These are phyloP conservation scores for Heloderma charlesbogerti DNA, from an alignment of 2,113 vertebrate genomes.

Conservation along the genomic window DNA sequence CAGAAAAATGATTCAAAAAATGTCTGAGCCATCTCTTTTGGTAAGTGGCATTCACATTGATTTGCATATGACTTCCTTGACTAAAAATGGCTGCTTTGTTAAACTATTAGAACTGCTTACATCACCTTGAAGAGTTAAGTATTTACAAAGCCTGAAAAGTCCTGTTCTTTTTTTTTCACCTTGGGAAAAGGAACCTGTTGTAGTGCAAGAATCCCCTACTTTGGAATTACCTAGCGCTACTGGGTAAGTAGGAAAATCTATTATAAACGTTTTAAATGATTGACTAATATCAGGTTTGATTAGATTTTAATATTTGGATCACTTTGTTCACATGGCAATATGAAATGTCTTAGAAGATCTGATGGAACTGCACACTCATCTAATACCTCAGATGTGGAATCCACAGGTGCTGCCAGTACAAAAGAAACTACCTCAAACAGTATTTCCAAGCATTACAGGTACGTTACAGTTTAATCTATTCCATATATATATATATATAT, in stretches of 20 bases:
- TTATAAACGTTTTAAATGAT: neutral
- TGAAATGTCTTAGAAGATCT: conserved; percentile 77
- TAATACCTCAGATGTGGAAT: conserved; percentile 94
- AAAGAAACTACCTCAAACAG: conserved; percentile 99
- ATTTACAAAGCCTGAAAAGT: conserved; percentile 19
- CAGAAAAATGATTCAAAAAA: conserved; percentile 85
- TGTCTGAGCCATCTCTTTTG: conserved; percentile 78
- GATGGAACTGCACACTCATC: conserved; percentile 88
- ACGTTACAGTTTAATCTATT: neutral
- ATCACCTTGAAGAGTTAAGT: neutral
- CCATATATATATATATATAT: neutral
- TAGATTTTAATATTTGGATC: conserved; percentile 41
- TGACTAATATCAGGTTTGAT: conserved; percentile 21
- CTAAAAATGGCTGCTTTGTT: conserved; percentile 31
- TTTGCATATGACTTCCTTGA: neutral
- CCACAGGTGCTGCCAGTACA: conserved; percentile 90
- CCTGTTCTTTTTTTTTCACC: neutral
- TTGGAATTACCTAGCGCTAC: conserved; percentile 87
- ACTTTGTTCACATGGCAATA: conserved; percentile 54
- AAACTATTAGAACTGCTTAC: neutral
- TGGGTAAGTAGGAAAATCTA: conserved; percentile 80
- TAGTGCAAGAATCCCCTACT: conserved; percentile 79
- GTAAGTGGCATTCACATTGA: conserved; percentile 68
- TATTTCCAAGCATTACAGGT: conserved; percentile 95
- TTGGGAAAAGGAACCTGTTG: conserved; percentile 79